Percentiles rank a stretch among this genome's conserved stretches.
These are phyloP conservation scores for Formicarius rufipectus DNA, from an alignment of 2,113 vertebrate species.

Conservation along the genomic window DNA sequence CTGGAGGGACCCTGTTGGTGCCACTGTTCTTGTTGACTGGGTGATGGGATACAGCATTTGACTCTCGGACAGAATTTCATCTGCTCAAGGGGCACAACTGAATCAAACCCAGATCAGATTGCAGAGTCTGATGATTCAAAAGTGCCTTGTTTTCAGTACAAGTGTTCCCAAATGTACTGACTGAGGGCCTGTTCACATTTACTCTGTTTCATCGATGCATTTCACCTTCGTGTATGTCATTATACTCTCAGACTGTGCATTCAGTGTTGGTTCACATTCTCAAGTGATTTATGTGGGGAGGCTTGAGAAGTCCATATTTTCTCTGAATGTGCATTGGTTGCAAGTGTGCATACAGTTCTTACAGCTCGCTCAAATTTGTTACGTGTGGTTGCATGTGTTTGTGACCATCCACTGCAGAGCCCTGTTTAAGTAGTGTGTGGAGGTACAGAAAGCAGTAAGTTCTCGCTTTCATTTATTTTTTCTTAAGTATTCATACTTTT, in stretches of 20 bases:
- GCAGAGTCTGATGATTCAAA: not conserved
- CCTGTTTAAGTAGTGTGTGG: not conserved
- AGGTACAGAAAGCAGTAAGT: not conserved
- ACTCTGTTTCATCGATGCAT: not conserved
- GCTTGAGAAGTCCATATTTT: not conserved
- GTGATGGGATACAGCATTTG: not conserved
- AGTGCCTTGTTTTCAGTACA: not conserved
- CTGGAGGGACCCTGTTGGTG: not conserved
- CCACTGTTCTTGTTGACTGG: not conserved
- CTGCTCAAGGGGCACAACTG: not conserved
- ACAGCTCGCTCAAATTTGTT: not conserved
- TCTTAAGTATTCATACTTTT: not conserved
- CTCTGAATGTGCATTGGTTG: not conserved
- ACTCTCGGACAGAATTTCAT: not conserved
- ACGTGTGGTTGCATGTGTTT: not conserved
- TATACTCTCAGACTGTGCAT: not conserved
- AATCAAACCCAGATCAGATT: not conserved
- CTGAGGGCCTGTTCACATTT: not conserved
- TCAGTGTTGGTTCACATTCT: not conserved
- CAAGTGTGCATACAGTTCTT: not conserved
- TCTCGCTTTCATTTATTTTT: not conserved
- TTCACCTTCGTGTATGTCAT: not conserved
- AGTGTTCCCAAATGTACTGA: not conserved
- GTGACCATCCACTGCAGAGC: not conserved
- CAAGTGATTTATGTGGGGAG: not conserved